Conservation (phyloP, 2,797 vertebrate genomes). For the Gallinago nigripennis region DNA sequence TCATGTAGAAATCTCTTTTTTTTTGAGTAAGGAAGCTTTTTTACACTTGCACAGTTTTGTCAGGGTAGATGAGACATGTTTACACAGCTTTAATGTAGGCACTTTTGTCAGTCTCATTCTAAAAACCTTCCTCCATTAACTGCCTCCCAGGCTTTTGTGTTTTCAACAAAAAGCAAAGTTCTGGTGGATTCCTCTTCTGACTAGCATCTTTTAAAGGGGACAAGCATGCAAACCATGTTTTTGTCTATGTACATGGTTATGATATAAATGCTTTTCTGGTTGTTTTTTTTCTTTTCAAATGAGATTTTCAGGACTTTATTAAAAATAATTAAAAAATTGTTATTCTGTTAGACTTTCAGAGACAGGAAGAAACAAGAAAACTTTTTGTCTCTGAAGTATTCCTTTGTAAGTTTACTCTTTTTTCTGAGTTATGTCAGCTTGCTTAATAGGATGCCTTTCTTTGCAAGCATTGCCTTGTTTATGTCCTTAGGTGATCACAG, state of each 20-base stretch:
- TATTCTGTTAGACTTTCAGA: background rate
- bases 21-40: background rate
- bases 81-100: background rate
- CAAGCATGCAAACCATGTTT: background rate
- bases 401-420: background rate
- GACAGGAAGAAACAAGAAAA: background rate
- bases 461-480: background rate
- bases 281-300: background rate
- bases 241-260: background rate
- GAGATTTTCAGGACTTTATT: background rate
- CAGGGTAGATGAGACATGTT: background rate
- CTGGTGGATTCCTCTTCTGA: background rate
- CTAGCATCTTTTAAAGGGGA: background rate
- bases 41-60: background rate
- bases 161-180: background rate
- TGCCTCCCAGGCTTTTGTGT: background rate
- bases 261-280: background rate
- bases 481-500: background rate
- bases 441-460: background rate
- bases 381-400: background rate
- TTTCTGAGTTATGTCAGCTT: background rate
- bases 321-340: background rate
- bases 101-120: background rate
- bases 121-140: background rate
- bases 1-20: background rate